Evolutionary conservation across 2,888 invertebrate genomes (phyloP).

Genomic region (Aquatica leii): DNA sequence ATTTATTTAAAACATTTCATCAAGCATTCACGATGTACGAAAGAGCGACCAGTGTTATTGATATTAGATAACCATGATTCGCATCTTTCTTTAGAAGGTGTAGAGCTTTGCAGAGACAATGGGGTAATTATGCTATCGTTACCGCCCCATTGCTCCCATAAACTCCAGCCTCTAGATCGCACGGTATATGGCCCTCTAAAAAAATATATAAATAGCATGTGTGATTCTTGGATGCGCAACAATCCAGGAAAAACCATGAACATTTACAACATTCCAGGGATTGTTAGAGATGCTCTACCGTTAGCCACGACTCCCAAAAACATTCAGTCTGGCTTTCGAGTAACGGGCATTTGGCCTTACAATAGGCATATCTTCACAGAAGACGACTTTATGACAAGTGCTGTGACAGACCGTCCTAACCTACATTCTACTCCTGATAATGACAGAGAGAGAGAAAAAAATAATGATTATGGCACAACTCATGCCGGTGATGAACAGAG

Average conservation of each 20-base stretch:
- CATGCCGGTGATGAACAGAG: too few relatives aligned
- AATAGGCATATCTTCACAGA: background rate
- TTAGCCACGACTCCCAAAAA: background rate
- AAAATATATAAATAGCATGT: background rate
- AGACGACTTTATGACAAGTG: background rate
- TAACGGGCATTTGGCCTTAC: background rate
- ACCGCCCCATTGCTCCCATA: background rate
- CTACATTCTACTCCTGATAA: too few relatives aligned
- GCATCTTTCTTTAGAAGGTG: background rate
- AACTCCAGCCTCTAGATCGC: background rate
- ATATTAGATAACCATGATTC: slow-evolving; percentile 4
- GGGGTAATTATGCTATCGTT: background rate
- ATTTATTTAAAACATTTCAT: background rate
- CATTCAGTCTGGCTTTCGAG: background rate
- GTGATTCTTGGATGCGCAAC: too few relatives aligned
- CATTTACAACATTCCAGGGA: too few relatives aligned
- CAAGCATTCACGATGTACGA: background rate
- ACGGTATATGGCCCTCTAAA: background rate
- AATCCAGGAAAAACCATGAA: too few relatives aligned
- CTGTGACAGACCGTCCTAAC: background rate
- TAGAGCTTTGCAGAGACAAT: background rate
- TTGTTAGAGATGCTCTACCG: background rate
- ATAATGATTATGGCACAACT: too few relatives aligned
- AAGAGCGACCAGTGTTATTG: background rate
- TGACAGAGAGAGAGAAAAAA: too few relatives aligned